Percentiles rank a stretch among this genome's conserved stretches.
phyloP scores from a whole-genome alignment of 2,888 invertebrate genomes.

The Erebia palarica region DNA sequence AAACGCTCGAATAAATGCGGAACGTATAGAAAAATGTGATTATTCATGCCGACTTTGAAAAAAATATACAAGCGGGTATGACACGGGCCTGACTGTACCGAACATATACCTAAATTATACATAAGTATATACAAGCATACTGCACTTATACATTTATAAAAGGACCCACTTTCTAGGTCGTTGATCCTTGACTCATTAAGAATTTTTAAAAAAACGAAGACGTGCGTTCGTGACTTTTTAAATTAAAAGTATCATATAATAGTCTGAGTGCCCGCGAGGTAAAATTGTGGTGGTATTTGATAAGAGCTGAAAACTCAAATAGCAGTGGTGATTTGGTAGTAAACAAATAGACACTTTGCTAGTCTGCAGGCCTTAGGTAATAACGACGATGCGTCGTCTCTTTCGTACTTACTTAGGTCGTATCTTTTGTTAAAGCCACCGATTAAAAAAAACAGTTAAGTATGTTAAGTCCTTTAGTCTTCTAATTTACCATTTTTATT shows the following conservation, averaged over 20 bases:
- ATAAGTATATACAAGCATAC: constrained; percentile 32
- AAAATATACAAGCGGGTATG: constrained; percentile 73
- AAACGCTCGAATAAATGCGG: constrained; percentile 69
- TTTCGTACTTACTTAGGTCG: background rate
- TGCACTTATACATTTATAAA: constrained; percentile 36
- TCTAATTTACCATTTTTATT: too few species aligned
- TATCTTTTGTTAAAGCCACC: background rate
- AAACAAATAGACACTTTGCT: background rate
- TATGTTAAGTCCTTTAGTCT: too few species aligned
- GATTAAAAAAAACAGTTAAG: background rate
- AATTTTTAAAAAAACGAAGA: constrained; percentile 29
- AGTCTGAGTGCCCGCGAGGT: constrained; percentile 2
- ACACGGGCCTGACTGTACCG: constrained; percentile 52
- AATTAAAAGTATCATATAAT: constrained; percentile 35
- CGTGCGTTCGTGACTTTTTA: constrained; percentile 38
- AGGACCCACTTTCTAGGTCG: constrained; percentile 51
- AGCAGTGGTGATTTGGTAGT: background rate
- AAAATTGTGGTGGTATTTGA: background rate
- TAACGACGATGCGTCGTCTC: background rate
- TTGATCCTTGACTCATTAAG: constrained; percentile 45
- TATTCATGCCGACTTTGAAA: constrained; percentile 78
- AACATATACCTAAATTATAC: constrained; percentile 19
- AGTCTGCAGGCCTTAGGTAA: background rate
- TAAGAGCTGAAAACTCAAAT: background rate
- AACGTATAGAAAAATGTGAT: constrained; percentile 80